These are phyloP conservation scores for Zosterops hypoxanthus DNA, from an alignment of 2,113 vertebrate species.

Conservation along the genomic window DNA sequence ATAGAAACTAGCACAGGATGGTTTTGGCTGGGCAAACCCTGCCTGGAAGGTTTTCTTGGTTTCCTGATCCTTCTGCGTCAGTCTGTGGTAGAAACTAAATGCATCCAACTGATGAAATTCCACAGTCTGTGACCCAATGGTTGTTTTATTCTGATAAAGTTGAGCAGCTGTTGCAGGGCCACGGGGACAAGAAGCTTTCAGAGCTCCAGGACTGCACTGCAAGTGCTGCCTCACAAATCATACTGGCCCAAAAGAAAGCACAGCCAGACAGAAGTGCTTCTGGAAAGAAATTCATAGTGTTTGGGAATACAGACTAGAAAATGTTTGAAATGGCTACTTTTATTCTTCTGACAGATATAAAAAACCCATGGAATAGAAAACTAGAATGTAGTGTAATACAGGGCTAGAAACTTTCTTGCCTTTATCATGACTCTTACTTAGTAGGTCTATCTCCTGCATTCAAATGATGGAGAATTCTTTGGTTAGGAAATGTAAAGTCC, in stretches of 20 bases:
- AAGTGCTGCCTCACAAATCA: background rate
- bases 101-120: background rate
- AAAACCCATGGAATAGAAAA: background rate
- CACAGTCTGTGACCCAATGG: background rate
- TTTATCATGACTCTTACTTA: background rate
- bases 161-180: background rate
- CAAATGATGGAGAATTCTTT: background rate
- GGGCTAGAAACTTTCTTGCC: background rate
- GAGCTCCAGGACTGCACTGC: background rate
- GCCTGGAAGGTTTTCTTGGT: background rate
- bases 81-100: background rate
- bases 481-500: background rate
- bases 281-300: background rate
- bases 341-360: background rate
- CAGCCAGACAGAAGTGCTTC: background rate
- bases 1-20: background rate
- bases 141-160: background rate
- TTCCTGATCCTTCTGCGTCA: background rate
- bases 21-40: background rate
- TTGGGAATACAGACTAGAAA: background rate
- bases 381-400: background rate
- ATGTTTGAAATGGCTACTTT: background rate
- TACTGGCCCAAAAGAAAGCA: background rate
- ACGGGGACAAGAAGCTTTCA: background rate
- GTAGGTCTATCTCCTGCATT: background rate